Evolutionary conservation across 2,113 vertebrate species (phyloP).

Genomic region (Erinaceus europaeus): DNA sequence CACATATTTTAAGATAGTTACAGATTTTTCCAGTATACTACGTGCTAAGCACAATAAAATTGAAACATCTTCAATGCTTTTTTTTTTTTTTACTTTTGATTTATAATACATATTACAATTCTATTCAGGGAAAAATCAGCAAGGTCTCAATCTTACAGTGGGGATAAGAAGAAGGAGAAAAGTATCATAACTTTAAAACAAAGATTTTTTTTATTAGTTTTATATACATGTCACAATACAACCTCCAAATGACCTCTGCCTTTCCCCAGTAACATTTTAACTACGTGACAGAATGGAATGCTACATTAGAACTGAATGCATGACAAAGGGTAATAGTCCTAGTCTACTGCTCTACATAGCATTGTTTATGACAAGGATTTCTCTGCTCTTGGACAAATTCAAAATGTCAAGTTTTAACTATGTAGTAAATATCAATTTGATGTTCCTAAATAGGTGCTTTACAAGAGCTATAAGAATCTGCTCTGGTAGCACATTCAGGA

Average conservation of each 20-base stretch:
- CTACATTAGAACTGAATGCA: slow-evolving; percentile 42
- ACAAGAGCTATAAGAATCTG: background rate
- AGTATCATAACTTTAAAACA: slow-evolving; percentile 28
- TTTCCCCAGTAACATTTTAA: slow-evolving; percentile 56
- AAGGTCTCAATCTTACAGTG: background rate
- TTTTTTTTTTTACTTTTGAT: slow-evolving; percentile 2
- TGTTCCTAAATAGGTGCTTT: slow-evolving; percentile 24
- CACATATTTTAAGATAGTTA: slow-evolving; percentile 31
- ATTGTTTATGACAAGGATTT: slow-evolving; percentile 42
- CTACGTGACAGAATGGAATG: slow-evolving; percentile 43
- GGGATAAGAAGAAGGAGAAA: background rate
- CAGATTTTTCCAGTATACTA: background rate
- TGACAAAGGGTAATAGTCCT: slow-evolving; percentile 48
- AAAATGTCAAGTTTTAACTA: slow-evolving; percentile 53
- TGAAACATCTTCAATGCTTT: background rate
- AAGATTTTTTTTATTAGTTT: slow-evolving; percentile 32
- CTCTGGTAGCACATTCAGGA: background rate
- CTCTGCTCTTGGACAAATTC: slow-evolving; percentile 34
- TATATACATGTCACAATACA: slow-evolving; percentile 34
- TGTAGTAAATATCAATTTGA: slow-evolving; percentile 36
- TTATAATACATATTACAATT: slow-evolving; percentile 10
- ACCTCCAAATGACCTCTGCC: slow-evolving; percentile 50
- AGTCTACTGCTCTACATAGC: slow-evolving; percentile 20
- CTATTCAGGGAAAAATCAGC: background rate
- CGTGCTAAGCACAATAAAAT: slow-evolving; percentile 19